Percentiles rank a stretch among this genome's conserved stretches.
phyloP scores from a whole-genome alignment of 2,113 vertebrate genomes.

The Gambusia holbrooki region DNA sequence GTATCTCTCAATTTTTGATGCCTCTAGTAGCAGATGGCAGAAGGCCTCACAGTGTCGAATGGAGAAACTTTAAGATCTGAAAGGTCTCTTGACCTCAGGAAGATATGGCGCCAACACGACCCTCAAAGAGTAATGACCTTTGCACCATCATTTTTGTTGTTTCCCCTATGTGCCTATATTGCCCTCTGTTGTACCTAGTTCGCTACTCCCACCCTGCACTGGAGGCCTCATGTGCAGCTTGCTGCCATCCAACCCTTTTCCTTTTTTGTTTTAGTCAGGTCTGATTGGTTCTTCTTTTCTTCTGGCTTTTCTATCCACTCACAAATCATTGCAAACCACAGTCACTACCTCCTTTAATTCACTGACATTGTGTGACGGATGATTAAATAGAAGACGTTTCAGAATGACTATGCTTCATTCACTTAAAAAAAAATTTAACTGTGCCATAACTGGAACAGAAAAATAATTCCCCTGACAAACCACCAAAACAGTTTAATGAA shows the following conservation, averaged over 20 bases:
- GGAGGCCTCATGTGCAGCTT: conserved; percentile 10
- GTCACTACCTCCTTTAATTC: conserved; percentile 24
- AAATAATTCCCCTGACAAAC: conserved; percentile 52
- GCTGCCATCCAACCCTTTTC: not conserved
- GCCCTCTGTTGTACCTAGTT: conserved; percentile 6
- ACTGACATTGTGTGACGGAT: conserved; percentile 54
- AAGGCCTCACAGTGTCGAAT: conserved; percentile 65
- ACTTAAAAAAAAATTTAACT: conserved; percentile 29
- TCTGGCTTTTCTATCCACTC: conserved; percentile 2
- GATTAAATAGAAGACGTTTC: conserved; percentile 38
- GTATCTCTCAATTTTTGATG: conserved; percentile 28
- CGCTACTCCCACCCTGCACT: not conserved
- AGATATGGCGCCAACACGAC: conserved; percentile 38
- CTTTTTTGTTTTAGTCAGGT: not conserved
- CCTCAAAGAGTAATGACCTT: conserved; percentile 66
- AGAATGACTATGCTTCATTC: conserved; percentile 48
- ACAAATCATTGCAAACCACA: conserved; percentile 5
- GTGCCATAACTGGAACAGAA: conserved; percentile 36
- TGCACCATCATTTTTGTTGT: conserved; percentile 1
- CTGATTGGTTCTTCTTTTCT: not conserved
- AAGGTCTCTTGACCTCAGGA: conserved; percentile 53
- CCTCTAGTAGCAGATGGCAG: conserved; percentile 66
- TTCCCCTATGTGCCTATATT: not conserved
- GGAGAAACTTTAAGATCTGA: conserved; percentile 77
- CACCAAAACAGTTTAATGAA: too few relatives aligned